phyloP scores from a whole-genome alignment of 2,113 vertebrate genomes.

The Psilopogon haemacephalus region DNA sequence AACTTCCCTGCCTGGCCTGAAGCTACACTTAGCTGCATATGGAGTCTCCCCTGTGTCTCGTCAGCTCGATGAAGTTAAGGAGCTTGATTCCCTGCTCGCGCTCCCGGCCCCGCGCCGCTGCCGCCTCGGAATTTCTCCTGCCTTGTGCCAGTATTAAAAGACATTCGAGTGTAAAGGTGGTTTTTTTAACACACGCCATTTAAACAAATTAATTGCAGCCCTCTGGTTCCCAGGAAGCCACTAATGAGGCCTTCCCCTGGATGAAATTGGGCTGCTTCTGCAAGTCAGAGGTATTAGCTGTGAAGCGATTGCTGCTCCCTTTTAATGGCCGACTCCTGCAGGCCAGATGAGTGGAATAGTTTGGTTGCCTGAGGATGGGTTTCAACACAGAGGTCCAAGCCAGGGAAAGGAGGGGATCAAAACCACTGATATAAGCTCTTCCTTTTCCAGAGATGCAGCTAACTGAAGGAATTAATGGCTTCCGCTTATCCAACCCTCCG shows the following conservation, averaged over 20 bases:
- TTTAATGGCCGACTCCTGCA: slow-evolving; percentile 33
- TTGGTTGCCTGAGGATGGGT: background rate
- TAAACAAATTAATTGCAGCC: slow-evolving; percentile 56
- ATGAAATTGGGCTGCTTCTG: slow-evolving; percentile 27
- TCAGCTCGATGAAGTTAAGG: slow-evolving; percentile 30
- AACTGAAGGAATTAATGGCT: slow-evolving; percentile 87
- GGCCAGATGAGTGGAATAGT: slow-evolving; percentile 44
- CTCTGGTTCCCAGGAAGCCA: slow-evolving; percentile 37
- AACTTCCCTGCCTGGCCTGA: background rate
- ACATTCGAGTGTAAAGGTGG: slow-evolving; percentile 50
- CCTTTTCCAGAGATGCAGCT: slow-evolving; percentile 84
- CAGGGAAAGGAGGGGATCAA: slow-evolving; percentile 37
- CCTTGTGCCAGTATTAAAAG: slow-evolving; percentile 32
- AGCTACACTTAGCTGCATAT: slow-evolving; percentile 35
- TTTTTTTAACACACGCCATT: slow-evolving; percentile 42
- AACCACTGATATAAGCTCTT: slow-evolving; percentile 44
- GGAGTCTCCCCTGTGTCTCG: background rate
- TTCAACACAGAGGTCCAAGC: slow-evolving; percentile 40
- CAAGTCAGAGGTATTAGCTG: slow-evolving; percentile 40
- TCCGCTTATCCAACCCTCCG: slow-evolving; percentile 93
- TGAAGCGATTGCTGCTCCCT: slow-evolving; percentile 39
- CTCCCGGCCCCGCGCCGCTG: background rate
- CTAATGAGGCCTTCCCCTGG: slow-evolving; percentile 58
- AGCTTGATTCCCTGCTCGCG: background rate
- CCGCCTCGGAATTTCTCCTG: slow-evolving; percentile 40